Evolutionary conservation across 2,888 invertebrate genomes (phyloP), one percentile per base, ranked within the genome.

Genomic region (Brenthis ino): DNA sequence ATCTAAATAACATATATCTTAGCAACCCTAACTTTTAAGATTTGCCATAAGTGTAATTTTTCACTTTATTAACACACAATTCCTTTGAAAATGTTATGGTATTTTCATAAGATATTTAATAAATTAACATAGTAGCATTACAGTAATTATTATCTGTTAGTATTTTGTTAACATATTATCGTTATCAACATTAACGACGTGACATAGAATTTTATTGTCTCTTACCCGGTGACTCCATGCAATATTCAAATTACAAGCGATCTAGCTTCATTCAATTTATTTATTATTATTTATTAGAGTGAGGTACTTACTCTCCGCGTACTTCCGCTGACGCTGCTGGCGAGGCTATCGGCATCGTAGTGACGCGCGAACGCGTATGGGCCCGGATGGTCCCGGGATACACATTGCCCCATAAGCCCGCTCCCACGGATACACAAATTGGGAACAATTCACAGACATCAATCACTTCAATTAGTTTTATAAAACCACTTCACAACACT

Each of bases 321-420:
- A 72, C 75, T 76, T 67, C 89, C 89, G 74, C 85, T 84, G 73
- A 85, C 78, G 75, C 86, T 88, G 80, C 92, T 93, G 58, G 88
- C 89, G 67, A 91, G 76, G 75, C 93, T 93, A 74, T 91, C 90
- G 33, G 91, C 87, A 77, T 93, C 93, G 80, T 89, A 93, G 73
- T 92, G 93, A 69, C 92, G 85, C 63, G 88, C 82, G 76, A 89
- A 89, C 69, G 86, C 84, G 78, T 91, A 91, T 69, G 92, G 85
- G 86, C 91, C 93, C 87, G 90, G 91, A 83, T 89, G 85, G 80
- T 88, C 88, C 89, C 95, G 95, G 92, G 95, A 95, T 92, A 95
- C 95, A 93, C 96, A 96, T 95, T 96, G 95, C 94, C 96, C 96
- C 96, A 96, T 96, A 95, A 81, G 93, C 88, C 81, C 82, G 83